Percentiles rank a stretch among this genome's conserved stretches.
Evolutionary conservation across 2,113 vertebrate genomes (phyloP).

Genomic region (Chroicocephalus ridibundus): DNA sequence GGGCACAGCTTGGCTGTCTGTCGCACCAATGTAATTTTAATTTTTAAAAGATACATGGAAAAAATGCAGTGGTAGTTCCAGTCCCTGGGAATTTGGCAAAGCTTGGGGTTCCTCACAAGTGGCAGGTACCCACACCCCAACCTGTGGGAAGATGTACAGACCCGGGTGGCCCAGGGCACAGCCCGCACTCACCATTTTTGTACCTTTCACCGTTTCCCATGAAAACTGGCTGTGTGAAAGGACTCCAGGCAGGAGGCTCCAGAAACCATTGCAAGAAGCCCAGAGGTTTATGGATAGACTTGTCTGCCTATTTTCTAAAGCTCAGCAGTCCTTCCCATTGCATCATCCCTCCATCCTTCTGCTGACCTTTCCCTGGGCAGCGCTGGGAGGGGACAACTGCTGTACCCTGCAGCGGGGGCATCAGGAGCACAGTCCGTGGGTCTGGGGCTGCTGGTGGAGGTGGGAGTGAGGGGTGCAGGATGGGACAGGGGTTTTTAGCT

Average conservation of each 20-base stretch:
- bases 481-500: background rate
- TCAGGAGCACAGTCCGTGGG: background rate
- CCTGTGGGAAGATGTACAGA: background rate
- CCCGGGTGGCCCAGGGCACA: accelerated
- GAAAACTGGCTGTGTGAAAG: background rate
- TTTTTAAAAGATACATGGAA: background rate
- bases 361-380: background rate
- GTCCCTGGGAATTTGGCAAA: background rate
- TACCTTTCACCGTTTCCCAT: background rate
- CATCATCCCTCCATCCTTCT: background rate
- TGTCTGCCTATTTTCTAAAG: background rate
- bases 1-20: background rate
- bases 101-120: background rate
- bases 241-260: background rate
- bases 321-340: background rate
- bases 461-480: background rate
- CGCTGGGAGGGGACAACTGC: background rate
- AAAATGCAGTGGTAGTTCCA: background rate
- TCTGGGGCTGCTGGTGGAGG: background rate
- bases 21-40: background rate
- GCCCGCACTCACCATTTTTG: background rate
- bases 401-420: accelerated
- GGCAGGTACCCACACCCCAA: background rate
- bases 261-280: background rate
- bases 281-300: background rate